Conservation (phyloP, 2,797 vertebrate species). For the Notolepis coatsorum region DNA sequence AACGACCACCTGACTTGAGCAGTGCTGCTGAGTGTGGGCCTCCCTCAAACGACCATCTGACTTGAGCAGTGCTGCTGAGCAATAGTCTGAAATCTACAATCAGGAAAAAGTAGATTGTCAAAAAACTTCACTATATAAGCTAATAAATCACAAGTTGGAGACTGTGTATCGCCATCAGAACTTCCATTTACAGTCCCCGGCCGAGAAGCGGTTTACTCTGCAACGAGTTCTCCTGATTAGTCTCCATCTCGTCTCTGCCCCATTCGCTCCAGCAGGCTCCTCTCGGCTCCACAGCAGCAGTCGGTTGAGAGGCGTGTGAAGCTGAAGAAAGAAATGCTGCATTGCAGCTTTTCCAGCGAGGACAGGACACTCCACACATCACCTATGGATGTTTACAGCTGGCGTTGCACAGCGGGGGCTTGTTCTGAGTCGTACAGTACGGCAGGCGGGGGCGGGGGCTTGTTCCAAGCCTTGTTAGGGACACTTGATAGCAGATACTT, state of each 20-base stretch:
- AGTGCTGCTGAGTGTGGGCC: background rate
- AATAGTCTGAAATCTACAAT: slow-evolving; percentile 3
- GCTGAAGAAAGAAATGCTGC: slow-evolving; percentile 68
- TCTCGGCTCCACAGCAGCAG: slow-evolving; percentile 37
- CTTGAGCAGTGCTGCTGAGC: background rate
- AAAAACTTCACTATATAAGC: too few species aligned
- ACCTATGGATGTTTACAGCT: slow-evolving; percentile 34
- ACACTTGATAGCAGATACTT: too few species aligned
- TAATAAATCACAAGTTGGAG: background rate
- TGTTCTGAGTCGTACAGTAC: too few species aligned
- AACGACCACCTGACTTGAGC: slow-evolving; percentile 3
- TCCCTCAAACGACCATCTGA: background rate
- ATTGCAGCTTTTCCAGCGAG: slow-evolving; percentile 71
- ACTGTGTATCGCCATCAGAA: background rate
- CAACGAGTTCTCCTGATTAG: slow-evolving; percentile 53
- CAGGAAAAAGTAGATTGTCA: too few species aligned
- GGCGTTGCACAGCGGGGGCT: slow-evolving; percentile 26
- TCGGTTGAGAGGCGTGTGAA: slow-evolving; percentile 28
- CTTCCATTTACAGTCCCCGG: slow-evolving; percentile 24
- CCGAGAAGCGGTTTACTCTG: slow-evolving; percentile 8
- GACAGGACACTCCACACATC: slow-evolving; percentile 47
- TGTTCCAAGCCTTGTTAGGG: too few species aligned
- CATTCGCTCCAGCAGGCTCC: slow-evolving; percentile 56
- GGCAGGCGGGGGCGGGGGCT: too few species aligned
- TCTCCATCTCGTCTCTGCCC: slow-evolving; percentile 48